Evolutionary conservation across 2,888 invertebrate genomes (phyloP).

Genomic region (Meliscaeva auricollis): DNA sequence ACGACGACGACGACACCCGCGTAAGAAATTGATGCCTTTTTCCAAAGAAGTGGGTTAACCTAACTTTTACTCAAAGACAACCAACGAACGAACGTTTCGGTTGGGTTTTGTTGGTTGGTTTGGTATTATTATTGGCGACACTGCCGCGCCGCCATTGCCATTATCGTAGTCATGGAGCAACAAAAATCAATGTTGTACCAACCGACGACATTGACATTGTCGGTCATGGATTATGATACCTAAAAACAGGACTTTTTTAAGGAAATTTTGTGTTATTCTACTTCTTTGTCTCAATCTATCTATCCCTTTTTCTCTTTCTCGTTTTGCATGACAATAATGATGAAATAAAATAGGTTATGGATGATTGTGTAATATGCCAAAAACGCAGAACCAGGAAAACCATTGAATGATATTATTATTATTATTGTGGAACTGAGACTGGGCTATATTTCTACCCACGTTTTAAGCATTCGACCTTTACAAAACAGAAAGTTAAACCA

Average conservation of each 20-base stretch:
- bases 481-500: constrained; percentile 2
- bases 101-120: not conserved
- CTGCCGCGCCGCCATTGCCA: constrained; percentile 35
- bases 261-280: not conserved
- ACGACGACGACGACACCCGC: constrained; percentile 47
- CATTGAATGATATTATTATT: not conserved
- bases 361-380: constrained; percentile 20
- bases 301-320: not conserved
- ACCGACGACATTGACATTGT: constrained; percentile 69
- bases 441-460: not conserved
- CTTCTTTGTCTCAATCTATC: too few species aligned
- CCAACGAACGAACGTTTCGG: too few species aligned
- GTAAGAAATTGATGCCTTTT: constrained; percentile 36
- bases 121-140: constrained; percentile 56
- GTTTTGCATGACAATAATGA: constrained; percentile 7
- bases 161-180: constrained; percentile 59
- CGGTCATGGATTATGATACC: constrained; percentile 46
- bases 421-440: constrained; percentile 4
- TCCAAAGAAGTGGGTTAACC: constrained; percentile 44
- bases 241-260: not conserved
- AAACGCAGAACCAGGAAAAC: constrained; percentile 22
- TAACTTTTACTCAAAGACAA: constrained; percentile 39
- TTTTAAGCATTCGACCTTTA: constrained; percentile 8
- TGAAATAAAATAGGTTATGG: constrained; percentile 36
- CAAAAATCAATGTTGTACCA: constrained; percentile 62